A percentile compares a stretch with the other conserved stretches of the same genome.
These are phyloP conservation scores for Rhysida immarginata DNA, from an alignment of 1,140 invertebrate species.

Conservation along the genomic window DNA sequence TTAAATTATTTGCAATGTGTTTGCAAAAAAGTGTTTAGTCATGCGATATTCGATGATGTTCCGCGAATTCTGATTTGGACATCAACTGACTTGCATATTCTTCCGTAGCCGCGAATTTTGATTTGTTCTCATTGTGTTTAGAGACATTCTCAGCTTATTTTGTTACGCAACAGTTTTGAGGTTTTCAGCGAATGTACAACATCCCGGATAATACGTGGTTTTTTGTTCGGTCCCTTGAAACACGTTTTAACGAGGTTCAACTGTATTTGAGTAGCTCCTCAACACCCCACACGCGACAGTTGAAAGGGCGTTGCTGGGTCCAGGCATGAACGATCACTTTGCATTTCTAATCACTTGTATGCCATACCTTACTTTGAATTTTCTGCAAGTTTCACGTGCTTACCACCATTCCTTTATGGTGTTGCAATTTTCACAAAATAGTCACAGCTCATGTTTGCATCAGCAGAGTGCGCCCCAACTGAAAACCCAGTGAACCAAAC, in stretches of 20 bases:
- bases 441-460: too few species aligned
- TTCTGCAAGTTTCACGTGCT: neutral
- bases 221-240: too few species aligned
- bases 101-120: neutral
- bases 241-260: too few species aligned
- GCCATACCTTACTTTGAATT: neutral
- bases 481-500: too few species aligned
- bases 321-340: neutral
- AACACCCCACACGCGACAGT: neutral
- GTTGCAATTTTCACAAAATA: constrained; percentile 3
- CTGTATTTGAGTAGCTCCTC: neutral
- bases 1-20: too few species aligned
- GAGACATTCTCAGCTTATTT: neutral
- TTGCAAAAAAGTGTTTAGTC: too few species aligned
- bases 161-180: neutral
- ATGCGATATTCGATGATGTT: too few species aligned
- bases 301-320: neutral
- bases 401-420: neutral
- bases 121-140: neutral
- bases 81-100: neutral
- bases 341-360: constrained; percentile 4
- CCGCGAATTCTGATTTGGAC: too few species aligned
- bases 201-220: too few species aligned
- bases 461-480: too few species aligned
- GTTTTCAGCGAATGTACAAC: neutral